Percentiles rank a stretch among this genome's conserved stretches.
Conservation (phyloP, 1,140 invertebrate genomes). For the Hyles euphorbiae region DNA sequence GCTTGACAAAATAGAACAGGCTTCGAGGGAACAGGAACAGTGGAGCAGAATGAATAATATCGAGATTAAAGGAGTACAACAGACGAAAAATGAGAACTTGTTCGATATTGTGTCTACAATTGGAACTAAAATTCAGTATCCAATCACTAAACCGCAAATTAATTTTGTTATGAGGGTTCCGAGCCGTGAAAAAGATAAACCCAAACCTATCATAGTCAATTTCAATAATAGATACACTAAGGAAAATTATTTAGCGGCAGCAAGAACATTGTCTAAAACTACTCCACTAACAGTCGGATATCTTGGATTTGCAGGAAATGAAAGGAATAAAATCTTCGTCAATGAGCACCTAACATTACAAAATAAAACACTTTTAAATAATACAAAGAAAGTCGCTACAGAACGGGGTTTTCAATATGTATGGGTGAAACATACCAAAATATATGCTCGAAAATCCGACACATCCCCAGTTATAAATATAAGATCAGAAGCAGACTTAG, state of each 20-base stretch:
- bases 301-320: conserved; percentile 1
- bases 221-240: conserved; percentile 13
- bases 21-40: conserved; percentile 7
- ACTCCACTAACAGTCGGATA: background rate
- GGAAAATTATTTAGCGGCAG: conserved; percentile 15
- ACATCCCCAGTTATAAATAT: conserved; percentile 13
- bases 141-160: conserved; percentile 5
- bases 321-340: conserved; percentile 7
- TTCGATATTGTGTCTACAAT: conserved; percentile 13
- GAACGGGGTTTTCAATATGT: conserved; percentile 13
- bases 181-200: background rate
- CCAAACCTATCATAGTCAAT: conserved; percentile 11
- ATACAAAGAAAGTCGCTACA: conserved; percentile 6
- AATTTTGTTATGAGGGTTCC: conserved; percentile 12
- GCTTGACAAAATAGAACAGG: conserved; percentile 5
- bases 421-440: conserved; percentile 17
- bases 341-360: conserved; percentile 11
- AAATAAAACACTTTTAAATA: conserved; percentile 11
- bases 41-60: conserved; percentile 19
- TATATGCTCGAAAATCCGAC: conserved; percentile 5
- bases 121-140: conserved; percentile 1
- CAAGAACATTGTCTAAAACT: background rate
- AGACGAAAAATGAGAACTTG: conserved; percentile 13
- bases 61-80: conserved; percentile 15
- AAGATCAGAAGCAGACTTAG: conserved; percentile 5